Evolutionary conservation across 2,113 vertebrate species (phyloP).

Genomic region (Microcebus tavaratra): DNA sequence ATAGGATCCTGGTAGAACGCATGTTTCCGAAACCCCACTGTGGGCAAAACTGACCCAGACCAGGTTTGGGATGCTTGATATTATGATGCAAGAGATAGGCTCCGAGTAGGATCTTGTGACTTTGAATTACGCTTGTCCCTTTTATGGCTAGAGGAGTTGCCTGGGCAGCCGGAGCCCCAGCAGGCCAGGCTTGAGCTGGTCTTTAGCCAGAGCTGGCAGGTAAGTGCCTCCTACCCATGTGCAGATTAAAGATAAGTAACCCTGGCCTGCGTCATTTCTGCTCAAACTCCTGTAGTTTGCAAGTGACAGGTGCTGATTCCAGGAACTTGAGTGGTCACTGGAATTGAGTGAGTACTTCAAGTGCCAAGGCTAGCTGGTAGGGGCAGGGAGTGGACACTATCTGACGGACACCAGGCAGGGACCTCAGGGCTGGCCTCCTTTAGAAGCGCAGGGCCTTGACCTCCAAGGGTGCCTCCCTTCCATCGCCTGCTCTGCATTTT

Average conservation of each 20-base stretch:
- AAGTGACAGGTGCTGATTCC: neutral
- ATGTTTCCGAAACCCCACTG: neutral
- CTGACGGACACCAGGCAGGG: neutral
- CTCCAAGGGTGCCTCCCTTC: neutral
- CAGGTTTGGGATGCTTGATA: neutral
- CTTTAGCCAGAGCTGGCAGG: neutral
- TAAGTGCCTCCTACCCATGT: neutral
- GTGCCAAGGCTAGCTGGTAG: neutral
- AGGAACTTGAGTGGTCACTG: neutral
- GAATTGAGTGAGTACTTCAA: neutral
- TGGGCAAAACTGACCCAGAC: neutral
- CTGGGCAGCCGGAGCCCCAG: neutral
- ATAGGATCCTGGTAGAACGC: neutral
- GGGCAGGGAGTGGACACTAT: neutral
- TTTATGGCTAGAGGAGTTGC: neutral
- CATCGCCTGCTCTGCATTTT: no score
- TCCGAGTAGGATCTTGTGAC: neutral
- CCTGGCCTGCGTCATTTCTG: neutral
- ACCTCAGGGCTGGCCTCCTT: neutral
- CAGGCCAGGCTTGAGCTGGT: neutral
- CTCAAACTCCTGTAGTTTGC: neutral
- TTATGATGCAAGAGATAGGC: neutral
- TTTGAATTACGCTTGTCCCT: neutral
- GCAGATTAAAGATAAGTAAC: neutral
- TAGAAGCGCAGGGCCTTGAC: neutral